phyloP scores from a whole-genome alignment of 2,888 invertebrate genomes.

The Drosophila helvetica region DNA sequence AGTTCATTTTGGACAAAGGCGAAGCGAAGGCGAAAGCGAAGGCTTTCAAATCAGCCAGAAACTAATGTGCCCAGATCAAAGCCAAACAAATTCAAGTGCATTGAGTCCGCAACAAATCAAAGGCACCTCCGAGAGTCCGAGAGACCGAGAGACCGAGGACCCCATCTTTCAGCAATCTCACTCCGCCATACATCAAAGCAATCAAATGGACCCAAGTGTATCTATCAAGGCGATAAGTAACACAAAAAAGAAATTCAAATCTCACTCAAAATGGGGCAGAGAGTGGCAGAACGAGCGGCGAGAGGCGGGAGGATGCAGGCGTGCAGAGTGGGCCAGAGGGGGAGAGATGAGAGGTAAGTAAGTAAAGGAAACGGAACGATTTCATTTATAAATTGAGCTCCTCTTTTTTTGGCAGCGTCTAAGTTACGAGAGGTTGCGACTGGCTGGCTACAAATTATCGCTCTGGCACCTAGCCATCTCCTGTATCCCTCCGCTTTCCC shows the following conservation, averaged over 20 bases:
- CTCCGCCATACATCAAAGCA: constrained; percentile 63
- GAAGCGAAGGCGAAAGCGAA: neutral
- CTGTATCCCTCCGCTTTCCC: neutral
- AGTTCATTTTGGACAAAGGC: constrained; percentile 22
- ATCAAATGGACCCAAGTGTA: constrained; percentile 57
- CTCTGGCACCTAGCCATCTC: constrained; percentile 51
- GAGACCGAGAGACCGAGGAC: neutral
- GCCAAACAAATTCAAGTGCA: constrained; percentile 47
- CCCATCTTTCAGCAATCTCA: constrained; percentile 15
- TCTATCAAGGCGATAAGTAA: constrained; percentile 52
- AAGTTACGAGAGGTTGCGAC: constrained; percentile 59
- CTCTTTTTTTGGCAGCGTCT: constrained; percentile 51
- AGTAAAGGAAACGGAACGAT: constrained; percentile 32
- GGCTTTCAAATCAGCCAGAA: constrained; percentile 36
- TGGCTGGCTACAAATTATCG: constrained; percentile 60
- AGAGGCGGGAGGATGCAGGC: constrained; percentile 8
- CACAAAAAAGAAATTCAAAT: constrained; percentile 51
- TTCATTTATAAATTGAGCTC: constrained; percentile 58
- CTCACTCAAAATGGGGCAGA: constrained; percentile 27
- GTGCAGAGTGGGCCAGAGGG: neutral
- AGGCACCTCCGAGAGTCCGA: neutral
- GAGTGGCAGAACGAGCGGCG: neutral
- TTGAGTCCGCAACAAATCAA: constrained; percentile 59
- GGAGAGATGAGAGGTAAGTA: constrained; percentile 1
- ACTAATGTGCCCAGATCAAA: constrained; percentile 50